Evolutionary conservation across 2,888 invertebrate genomes (phyloP), one percentile per base, ranked within the genome.

Genomic region (Dicranocentrus wangi): DNA sequence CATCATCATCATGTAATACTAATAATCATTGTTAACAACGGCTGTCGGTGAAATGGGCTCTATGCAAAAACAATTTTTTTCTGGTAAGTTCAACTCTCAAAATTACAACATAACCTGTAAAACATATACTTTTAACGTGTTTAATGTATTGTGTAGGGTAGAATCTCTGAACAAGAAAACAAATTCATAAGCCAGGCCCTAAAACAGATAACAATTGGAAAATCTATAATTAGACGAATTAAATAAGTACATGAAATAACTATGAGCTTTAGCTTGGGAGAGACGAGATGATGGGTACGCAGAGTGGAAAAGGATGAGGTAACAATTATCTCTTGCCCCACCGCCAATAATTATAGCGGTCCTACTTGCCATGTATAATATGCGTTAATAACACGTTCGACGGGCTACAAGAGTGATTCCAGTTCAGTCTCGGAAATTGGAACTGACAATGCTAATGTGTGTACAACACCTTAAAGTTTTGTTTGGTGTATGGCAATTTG

Each of bases 321-420:
- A 82, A 82, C 73, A 69, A 82, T 82, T 72, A 82, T 82, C 72
- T 63, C 72, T n/a, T 82, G 42, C 66, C 51, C 68, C 76, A 76
- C 61, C 76, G 61, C 25, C 68, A 76, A 61, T 76, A 76, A 76
- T 76, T 76, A 69, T 68, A 68, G 42, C 68, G 39, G 32, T 28
- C 32, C 1, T 55, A 55, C 55, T 8, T 55, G 25, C 5, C 53
- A 21, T 51, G 27, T 65, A 66, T 66, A 66, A 32, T 60, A 51
- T 58, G 66, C 65, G 55, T 55, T 75, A 75, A 75, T 75, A 75
- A 75, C 42, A 75, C 55, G 75, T 65, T 75, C 66, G 42, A 25
- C 39, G 53, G 47, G 28, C 63, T 63, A 73, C 63, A n/a, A n/a
- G n/a, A n/a, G 7, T 47, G 75, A 75, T 75, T 75, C 66, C 75